Base-by-base conservation (phyloP, 1,140 invertebrate species). In the Drosophila gunungcola region DNA sequence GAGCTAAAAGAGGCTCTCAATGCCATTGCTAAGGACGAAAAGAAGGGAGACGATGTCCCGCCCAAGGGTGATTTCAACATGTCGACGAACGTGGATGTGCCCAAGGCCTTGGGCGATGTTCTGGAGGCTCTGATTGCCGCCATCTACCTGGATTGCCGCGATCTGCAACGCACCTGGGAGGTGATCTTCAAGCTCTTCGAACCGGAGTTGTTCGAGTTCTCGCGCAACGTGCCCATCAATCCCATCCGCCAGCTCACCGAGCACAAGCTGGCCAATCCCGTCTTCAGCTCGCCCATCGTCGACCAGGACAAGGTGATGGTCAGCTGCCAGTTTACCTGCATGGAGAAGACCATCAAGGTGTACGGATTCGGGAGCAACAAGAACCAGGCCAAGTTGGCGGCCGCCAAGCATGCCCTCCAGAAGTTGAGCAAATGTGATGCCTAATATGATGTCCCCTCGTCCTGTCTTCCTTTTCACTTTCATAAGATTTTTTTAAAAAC, bases 71-170 rank as follows among this genome's bases (percentile, higher is more conserved):
- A 61, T 0, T 76, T 54, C 9, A 92, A 92, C 53, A 91, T 96
- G 10, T 94, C 95, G 0, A 95, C 96, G 78, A 95, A 95, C 70
- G 93, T 97, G 4, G 97, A 99, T 92, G 97, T 98, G 1, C 98
- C 98, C 0, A 99, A 99, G 94, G 92, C 92, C n/a, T 93, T 99
- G 11, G 98, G 98, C 3, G 98, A 99, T 93, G 94, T 99, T 48
- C 97, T 98, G 92, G 98, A 99, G 93, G 97, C 98, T 0, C 88
- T 98, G 0, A 96, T 97, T 53, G 98, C 98, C 6, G 98, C 98
- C 0, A 96, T 99, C 67, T 99, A 96, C 91, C 92, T 99, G 9
- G 98, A 99, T 93, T 96, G 95, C 90, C 96, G 96, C 83, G 93
- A 95, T 90, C 91, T 99, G n/a, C 91, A 95, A 7, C 93, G 93